Evolutionary conservation across 2,888 invertebrate species (phyloP).

Genomic region (Stenichneumon culpator): DNA sequence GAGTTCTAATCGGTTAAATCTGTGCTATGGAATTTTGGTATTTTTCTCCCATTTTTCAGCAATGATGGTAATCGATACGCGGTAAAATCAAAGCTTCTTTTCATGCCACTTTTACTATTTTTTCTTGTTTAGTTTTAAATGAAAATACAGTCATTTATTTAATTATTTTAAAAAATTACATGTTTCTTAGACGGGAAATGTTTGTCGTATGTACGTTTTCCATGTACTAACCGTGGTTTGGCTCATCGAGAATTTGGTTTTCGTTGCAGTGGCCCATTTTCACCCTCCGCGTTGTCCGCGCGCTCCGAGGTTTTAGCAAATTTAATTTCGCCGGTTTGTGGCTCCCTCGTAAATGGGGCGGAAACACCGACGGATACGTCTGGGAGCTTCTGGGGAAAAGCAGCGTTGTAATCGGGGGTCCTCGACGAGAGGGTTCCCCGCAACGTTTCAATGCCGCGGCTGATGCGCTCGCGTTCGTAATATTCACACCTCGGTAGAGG

Average conservation of each 20-base stretch:
- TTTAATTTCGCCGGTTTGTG: constrained; percentile 8
- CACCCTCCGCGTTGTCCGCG: background rate
- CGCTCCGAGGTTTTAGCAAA: background rate
- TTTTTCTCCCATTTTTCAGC: no score
- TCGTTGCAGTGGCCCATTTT: background rate
- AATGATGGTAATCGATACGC: no score
- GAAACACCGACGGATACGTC: constrained; percentile 28
- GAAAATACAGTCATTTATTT: no score
- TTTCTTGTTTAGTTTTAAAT: no score
- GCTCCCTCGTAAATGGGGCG: background rate
- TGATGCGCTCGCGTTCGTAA: constrained; percentile 62
- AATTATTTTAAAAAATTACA: no score
- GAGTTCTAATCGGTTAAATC: no score
- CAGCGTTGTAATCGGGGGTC: background rate
- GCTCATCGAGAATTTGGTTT: background rate
- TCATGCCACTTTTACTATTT: no score
- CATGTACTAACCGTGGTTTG: background rate
- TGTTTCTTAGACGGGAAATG: no score
- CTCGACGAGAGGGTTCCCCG: no score
- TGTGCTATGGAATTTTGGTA: no score
- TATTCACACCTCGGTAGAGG: constrained; percentile 66
- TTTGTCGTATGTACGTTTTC: background rate
- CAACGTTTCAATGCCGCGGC: constrained; percentile 4
- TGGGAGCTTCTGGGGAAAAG: constrained; percentile 13
- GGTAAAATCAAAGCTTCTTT: no score